Percentiles rank a stretch among this genome's conserved stretches.
phyloP scores from a whole-genome alignment of 1,140 invertebrate species.

The Hormaphis cornu region DNA sequence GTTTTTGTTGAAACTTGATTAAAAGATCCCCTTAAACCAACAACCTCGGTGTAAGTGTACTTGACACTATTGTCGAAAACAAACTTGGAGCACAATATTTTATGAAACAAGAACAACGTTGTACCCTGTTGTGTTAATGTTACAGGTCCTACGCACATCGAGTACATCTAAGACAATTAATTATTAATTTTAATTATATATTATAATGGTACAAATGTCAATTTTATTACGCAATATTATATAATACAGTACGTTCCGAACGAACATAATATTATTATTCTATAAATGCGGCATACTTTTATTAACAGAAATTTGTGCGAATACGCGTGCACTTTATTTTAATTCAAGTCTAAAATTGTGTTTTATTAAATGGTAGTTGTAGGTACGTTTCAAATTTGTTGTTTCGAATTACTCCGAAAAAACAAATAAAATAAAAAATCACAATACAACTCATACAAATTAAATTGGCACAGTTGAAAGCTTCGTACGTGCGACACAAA shows the following conservation, averaged over 20 bases:
- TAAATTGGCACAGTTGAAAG: constrained; percentile 20
- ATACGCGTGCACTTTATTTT: constrained; percentile 10
- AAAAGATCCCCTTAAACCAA: no score
- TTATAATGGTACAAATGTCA: no score
- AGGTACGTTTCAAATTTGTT: constrained; percentile 6
- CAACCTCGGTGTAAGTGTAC: no score
- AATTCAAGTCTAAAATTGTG: constrained; percentile 2
- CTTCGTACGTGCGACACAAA: constrained; percentile 3
- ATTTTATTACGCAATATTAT: no score
- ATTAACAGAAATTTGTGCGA: constrained; percentile 12
- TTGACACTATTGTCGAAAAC: background rate
- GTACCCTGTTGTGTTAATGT: constrained; percentile 27
- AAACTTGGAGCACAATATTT: constrained; percentile 8
- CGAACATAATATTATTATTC: background rate
- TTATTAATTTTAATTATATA: constrained; percentile 7
- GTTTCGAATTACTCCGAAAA: background rate
- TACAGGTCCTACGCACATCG: constrained; percentile 1
- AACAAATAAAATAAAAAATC: background rate
- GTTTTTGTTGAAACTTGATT: no score
- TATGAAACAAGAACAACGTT: constrained; percentile 24
- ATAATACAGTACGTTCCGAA: background rate
- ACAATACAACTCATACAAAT: background rate
- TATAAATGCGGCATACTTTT: no score
- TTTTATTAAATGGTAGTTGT: background rate
- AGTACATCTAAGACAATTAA: background rate